Evolutionary conservation across 2,113 vertebrate species (phyloP), one percentile per base, ranked within the genome.

Genomic region (Dromas ardeola): DNA sequence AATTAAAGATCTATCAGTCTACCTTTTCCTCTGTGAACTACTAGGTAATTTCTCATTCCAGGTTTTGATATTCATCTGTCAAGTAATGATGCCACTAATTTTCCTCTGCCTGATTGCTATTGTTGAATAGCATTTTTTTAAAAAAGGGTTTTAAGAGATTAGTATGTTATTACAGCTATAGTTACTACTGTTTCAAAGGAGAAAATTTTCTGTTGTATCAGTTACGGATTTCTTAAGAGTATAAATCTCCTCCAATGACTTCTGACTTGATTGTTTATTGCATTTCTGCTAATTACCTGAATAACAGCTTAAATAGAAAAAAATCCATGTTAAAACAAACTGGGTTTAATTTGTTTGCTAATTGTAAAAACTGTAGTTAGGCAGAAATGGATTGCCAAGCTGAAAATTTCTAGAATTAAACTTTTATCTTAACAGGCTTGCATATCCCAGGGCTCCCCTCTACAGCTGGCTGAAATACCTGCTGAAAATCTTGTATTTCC

Each of bases 1-100:
- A 94, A 94, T 96, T 95, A 95, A 93, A 59, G 72, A 80, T 34
- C 83, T 42, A 77, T 98, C 90, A 97, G 86, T 81, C 80, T 87
- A 45, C 22, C 15, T 90, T 42, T 10, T 72, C 71, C 93, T 80
- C 91, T 50, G n/a, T 66, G 59, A 86, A 81, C 61, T 76, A 34
- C 15, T 26, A 56, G 26, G 47, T 77, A 81, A 82, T 94, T 87
- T 81, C 94, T 59, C 91, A 73, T 55, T 89, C 73, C 59, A 74
- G 42, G 34, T 47, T 93, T 85, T 63, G 72, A 79, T 86, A 86
- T 53, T 97, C 56, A 94, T 34, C 85, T 63, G 49, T 73, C 22
- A 84, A 65, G 26, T 47, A 95, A 91, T 30, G 72, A 96, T 72
- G 70, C 30, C n/a, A 63, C 29, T 73, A 87, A 82, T 71, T 93